Evolutionary conservation across 2,797 vertebrate genomes (phyloP).

Genomic region (Schizopygopsis pylzovi): DNA sequence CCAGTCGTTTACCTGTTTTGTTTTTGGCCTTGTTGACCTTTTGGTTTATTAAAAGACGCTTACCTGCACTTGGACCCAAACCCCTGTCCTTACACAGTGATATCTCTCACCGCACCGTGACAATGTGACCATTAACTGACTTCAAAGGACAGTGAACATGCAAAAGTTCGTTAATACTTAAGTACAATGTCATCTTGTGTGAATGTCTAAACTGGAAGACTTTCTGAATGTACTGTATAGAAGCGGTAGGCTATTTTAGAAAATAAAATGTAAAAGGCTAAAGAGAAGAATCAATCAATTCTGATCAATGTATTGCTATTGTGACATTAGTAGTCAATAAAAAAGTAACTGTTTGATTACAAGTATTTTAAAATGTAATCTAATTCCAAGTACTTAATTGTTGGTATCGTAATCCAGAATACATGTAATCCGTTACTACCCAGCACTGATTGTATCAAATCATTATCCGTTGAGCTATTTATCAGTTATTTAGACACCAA

Average conservation of each 20-base stretch:
- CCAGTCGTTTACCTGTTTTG: no score
- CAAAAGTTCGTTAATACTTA: neutral
- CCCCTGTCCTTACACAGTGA: no score
- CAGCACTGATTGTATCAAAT: constrained; percentile 31
- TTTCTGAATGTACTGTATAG: neutral
- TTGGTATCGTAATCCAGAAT: neutral
- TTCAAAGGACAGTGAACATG: neutral
- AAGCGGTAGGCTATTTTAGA: neutral
- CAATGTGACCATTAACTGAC: neutral
- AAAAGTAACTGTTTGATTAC: neutral
- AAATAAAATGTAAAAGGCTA: neutral
- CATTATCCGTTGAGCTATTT: constrained; percentile 47
- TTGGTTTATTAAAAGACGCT: no score
- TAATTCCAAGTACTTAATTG: neutral
- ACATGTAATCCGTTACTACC: neutral
- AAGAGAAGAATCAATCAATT: neutral
- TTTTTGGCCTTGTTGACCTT: no score
- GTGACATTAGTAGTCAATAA: neutral
- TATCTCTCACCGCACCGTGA: no score
- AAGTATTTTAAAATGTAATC: neutral
- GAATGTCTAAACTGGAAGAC: neutral
- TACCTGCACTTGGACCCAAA: no score
- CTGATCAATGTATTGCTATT: neutral
- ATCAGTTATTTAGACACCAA: constrained; percentile 26
- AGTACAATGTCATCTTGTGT: neutral